Evolutionary conservation across 2,888 invertebrate species (phyloP).

Genomic region (Asteroscopus sphinx): DNA sequence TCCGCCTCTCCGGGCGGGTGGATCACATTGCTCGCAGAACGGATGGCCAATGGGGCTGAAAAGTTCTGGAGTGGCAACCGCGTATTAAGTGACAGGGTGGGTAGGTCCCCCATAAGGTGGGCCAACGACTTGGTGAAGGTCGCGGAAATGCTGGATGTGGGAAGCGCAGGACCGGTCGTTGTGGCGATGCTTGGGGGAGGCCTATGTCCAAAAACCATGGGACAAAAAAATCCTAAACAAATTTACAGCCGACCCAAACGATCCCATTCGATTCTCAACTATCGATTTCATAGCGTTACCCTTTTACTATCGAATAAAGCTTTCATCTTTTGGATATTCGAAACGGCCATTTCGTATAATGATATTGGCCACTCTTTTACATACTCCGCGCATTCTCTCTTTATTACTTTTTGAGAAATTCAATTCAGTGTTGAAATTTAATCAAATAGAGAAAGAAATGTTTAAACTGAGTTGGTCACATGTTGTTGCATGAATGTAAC

Average conservation of each 20-base stretch:
- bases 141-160: too few species aligned
- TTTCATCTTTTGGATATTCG: conserved; percentile 77
- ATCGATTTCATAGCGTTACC: conserved; percentile 77
- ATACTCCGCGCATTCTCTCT: conserved; percentile 48
- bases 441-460: conserved; percentile 28
- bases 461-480: conserved; percentile 17
- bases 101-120: too few species aligned
- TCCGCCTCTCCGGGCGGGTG: too few species aligned
- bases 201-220: too few species aligned
- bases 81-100: too few species aligned
- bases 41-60: too few species aligned
- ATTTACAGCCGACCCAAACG: conserved; percentile 61
- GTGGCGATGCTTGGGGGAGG: too few species aligned
- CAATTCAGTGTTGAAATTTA: conserved; percentile 34
- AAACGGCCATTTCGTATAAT: conserved; percentile 75
- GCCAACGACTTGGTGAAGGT: too few species aligned
- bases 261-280: conserved; percentile 74
- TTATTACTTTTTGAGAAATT: conserved; percentile 48
- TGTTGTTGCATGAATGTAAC: conserved; percentile 19
- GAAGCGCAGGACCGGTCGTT: too few species aligned
- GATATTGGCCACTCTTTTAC: conserved; percentile 69
- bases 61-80: too few species aligned
- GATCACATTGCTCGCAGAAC: too few species aligned
- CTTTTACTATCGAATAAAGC: conserved; percentile 83
- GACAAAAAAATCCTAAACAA: conserved; percentile 38